These are phyloP conservation scores for Chesias legatella DNA, from an alignment of 2,888 invertebrate species.

Conservation along the genomic window DNA sequence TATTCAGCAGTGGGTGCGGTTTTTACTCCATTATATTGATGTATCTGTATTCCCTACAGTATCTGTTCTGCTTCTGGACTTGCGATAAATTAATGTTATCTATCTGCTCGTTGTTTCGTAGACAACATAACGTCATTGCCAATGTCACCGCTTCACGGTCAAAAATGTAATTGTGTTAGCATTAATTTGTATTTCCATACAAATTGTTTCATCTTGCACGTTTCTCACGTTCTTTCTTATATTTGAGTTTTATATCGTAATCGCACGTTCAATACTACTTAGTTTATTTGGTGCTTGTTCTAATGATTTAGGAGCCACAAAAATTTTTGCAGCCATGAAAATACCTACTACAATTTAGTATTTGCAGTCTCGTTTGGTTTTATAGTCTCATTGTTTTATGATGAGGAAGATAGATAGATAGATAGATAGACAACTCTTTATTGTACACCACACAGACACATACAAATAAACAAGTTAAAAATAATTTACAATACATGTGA, in stretches of 20 bases:
- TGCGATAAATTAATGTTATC: neutral
- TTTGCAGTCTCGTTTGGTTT: too few relatives aligned
- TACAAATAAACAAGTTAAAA: too few relatives aligned
- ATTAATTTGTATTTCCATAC: constrained; percentile 5
- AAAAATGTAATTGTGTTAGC: constrained; percentile 22
- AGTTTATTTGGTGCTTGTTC: too few relatives aligned
- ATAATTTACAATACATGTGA: too few relatives aligned
- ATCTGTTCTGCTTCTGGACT: neutral
- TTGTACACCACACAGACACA: too few relatives aligned
- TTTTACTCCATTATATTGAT: neutral
- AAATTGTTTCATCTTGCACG: neutral
- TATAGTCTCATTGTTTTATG: too few relatives aligned
- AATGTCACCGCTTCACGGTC: constrained; percentile 53
- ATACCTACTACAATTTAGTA: too few relatives aligned
- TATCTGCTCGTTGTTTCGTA: constrained; percentile 11
- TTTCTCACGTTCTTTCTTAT: neutral
- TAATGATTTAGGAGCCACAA: too few relatives aligned
- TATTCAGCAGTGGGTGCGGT: constrained; percentile 5
- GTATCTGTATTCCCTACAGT: neutral
- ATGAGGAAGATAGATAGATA: too few relatives aligned
- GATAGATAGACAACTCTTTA: too few relatives aligned
- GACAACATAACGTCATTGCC: constrained; percentile 43
- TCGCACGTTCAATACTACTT: neutral
- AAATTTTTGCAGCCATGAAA: too few relatives aligned
- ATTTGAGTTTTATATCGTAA: constrained; percentile 1